Evolutionary conservation across 2,888 invertebrate genomes (phyloP).

Genomic region (Caenorhabditis sinica): DNA sequence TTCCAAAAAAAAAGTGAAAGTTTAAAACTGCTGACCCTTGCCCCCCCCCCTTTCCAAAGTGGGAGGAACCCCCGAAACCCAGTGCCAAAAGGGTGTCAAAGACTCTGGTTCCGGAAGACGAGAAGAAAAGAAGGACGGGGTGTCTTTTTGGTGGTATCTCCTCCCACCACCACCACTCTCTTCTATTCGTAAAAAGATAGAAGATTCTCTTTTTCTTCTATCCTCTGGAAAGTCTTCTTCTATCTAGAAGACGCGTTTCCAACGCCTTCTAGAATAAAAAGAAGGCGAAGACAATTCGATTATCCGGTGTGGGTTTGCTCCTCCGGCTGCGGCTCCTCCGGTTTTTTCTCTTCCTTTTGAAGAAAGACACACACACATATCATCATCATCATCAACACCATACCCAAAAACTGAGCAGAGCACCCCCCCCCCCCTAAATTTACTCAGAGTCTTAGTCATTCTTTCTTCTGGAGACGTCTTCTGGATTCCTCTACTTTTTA

Average conservation of each 20-base stretch:
- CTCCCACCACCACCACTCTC: not conserved
- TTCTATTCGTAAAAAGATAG: conserved; percentile 40
- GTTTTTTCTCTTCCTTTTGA: not conserved
- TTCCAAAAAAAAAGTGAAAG: conserved; percentile 18
- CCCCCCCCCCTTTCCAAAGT: not conserved
- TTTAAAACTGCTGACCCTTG: not conserved
- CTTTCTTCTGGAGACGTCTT: too few species aligned
- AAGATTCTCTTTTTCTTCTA: not conserved
- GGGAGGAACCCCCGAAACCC: conserved; percentile 12
- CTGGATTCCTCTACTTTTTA: not conserved
- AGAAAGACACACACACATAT: conserved; percentile 25
- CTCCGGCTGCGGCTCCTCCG: conserved; percentile 11
- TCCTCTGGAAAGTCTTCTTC: not conserved
- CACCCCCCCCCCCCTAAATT: conserved; percentile 3
- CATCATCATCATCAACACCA: conserved; percentile 53
- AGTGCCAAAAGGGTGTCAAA: conserved; percentile 14
- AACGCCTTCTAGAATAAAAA: conserved; percentile 18
- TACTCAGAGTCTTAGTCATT: too few species aligned
- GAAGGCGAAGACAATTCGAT: conserved; percentile 50
- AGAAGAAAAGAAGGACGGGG: too few species aligned
- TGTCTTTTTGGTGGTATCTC: not conserved
- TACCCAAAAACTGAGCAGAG: conserved; percentile 6
- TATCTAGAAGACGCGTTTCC: not conserved
- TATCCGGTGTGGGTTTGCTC: conserved; percentile 19
- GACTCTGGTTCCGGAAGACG: not conserved